A percentile compares a stretch with the other conserved stretches of the same genome.
Conservation (phyloP, 2,888 invertebrate genomes). For the Agriotes lineatus region DNA sequence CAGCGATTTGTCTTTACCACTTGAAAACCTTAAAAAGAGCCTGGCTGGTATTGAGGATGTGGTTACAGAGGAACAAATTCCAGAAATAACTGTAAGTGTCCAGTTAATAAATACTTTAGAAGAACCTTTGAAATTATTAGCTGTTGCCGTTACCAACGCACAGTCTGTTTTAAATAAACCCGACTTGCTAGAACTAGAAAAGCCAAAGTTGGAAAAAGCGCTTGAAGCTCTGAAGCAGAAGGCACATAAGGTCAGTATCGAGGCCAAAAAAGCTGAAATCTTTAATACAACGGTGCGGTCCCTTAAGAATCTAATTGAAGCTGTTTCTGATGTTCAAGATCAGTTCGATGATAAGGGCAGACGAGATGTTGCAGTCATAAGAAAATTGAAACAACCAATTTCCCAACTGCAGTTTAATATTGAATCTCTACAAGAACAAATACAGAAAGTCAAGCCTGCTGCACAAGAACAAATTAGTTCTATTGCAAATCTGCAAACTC, state of each 20-base stretch:
- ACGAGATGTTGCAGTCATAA: constrained; percentile 13
- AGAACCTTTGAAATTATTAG: neutral
- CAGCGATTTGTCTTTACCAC: neutral
- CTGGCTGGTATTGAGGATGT: neutral
- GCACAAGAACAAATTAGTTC: neutral
- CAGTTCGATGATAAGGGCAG: constrained; percentile 21
- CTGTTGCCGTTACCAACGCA: neutral
- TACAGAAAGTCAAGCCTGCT: neutral
- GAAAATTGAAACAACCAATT: constrained; percentile 19
- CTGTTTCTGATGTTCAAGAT: constrained; percentile 16
- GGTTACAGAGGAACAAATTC: no score
- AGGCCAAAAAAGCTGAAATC: constrained; percentile 6
- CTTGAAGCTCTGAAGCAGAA: constrained; percentile 16
- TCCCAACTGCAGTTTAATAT: constrained; percentile 19
- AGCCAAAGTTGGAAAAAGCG: constrained; percentile 19
- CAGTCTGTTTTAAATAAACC: neutral
- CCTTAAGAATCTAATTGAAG: constrained; percentile 6
- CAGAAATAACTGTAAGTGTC: neutral
- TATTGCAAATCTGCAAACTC: constrained; percentile 16
- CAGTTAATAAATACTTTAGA: neutral
- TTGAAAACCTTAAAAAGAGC: neutral
- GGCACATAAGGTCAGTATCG: constrained; percentile 20
- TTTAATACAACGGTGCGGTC: constrained; percentile 9
- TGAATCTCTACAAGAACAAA: constrained; percentile 5
- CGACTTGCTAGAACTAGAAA: neutral